These are phyloP conservation scores for Tachuris rubrigastra DNA, from an alignment of 2,113 vertebrate species.

Conservation along the genomic window DNA sequence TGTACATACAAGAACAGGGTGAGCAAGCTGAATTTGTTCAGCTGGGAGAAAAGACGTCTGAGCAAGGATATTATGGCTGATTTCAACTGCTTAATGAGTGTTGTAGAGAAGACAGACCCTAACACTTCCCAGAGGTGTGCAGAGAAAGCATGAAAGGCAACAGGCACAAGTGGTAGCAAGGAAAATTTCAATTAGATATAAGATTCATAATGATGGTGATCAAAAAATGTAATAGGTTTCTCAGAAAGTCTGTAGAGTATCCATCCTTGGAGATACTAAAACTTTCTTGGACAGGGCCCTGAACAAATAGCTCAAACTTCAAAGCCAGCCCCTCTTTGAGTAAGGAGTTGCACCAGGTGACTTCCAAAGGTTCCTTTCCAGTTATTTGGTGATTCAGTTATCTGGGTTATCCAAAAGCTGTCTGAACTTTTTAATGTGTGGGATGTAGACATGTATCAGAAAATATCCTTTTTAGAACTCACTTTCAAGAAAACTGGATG, in stretches of 20 bases:
- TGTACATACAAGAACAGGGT: neutral
- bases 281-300: neutral
- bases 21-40: neutral
- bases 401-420: neutral
- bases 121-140: neutral
- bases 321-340: neutral
- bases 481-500: neutral
- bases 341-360: neutral
- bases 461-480: neutral
- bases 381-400: neutral
- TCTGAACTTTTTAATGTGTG: neutral
- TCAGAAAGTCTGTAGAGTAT: neutral
- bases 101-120: neutral
- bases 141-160: neutral
- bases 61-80: neutral
- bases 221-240: neutral
- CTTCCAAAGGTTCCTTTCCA: neutral
- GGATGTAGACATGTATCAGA: neutral
- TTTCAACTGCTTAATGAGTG: neutral
- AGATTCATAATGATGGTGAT: neutral
- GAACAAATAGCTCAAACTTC: neutral
- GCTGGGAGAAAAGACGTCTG: neutral
- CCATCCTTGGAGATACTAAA: neutral
- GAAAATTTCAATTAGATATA: neutral
- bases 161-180: neutral